Evolutionary conservation across 2,888 invertebrate genomes (phyloP), one percentile per base, ranked within the genome.

Genomic region (Pachliopta kotzebuea): DNA sequence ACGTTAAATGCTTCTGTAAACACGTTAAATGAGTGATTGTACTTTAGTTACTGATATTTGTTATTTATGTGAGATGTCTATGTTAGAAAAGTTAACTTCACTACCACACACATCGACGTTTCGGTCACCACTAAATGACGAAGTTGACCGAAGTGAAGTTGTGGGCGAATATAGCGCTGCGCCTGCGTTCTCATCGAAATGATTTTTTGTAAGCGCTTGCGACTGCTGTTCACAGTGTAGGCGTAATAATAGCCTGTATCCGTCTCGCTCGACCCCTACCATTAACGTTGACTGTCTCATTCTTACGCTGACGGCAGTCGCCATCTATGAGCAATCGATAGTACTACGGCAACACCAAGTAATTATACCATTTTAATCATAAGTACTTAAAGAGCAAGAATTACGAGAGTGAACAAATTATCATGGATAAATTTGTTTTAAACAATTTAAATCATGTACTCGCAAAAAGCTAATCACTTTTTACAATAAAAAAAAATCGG

Each of bases 31-130:
- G 79, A 74, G 80, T 81, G 75, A 85, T 85, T 85, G 86, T 90
- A 88, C 88, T 90, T 88, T 86, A 85, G 87, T 90, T 85, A 86
- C 85, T 80, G 82, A 84, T 89, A 88, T 89, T 82, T 89, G 86
- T 90, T 90, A 91, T 88, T 87, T 76, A 82, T 86, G 87, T 90
- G 88, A 88, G 88, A 87, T 82, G 74, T 67, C 72, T 84, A 82
- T 88, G 91, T 92, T 92, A 92, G 89, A 89, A 83, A 85, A 87
- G 90, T 91, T 91, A 90, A 83, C 87, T 87, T 84, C 91, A 92
- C 91, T 88, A 86, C 90, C 90, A 88, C 91, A 88, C 91, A 89
- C 90, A 88, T 86, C 86, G 83, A 86, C 80, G 90, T 84, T 90
- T 85, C 84, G 86, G 87, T 85, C 88, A 90, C 88, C 87, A 91